Conservation (phyloP, 2,888 invertebrate species). For the Taphrorychus bicolor region DNA sequence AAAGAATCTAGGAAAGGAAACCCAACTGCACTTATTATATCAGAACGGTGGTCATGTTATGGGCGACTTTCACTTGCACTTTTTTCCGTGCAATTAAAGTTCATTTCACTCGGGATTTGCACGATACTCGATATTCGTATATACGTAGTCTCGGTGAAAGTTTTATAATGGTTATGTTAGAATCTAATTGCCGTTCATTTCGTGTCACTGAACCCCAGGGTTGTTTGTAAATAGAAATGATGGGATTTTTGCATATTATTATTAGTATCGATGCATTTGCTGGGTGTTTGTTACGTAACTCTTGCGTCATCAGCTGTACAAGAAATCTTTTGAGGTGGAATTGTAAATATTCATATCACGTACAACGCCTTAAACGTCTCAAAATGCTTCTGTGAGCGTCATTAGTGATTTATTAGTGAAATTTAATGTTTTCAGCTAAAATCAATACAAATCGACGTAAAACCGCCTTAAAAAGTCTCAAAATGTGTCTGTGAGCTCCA, state of each 20-base stretch:
- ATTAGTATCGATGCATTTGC: too few species aligned
- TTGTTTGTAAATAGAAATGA: slow-evolving; percentile 11
- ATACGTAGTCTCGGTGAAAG: slow-evolving; percentile 24
- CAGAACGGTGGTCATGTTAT: slow-evolving; percentile 22
- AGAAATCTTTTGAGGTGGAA: neutral
- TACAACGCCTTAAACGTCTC: too few species aligned
- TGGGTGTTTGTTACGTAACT: too few species aligned
- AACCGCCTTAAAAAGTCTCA: too few species aligned
- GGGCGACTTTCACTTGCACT: slow-evolving; percentile 38
- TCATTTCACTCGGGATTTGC: slow-evolving; percentile 33
- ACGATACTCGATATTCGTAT: slow-evolving; percentile 30
- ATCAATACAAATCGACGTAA: too few species aligned
- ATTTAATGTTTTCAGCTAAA: too few species aligned
- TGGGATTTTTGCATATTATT: neutral
- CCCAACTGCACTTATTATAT: slow-evolving; percentile 29
- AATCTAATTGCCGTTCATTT: slow-evolving; percentile 13
- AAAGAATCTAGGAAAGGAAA: slow-evolving; percentile 22
- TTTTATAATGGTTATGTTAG: slow-evolving; percentile 28
- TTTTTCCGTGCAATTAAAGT: slow-evolving; percentile 36
- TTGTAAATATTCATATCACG: neutral
- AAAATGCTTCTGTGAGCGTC: too few species aligned
- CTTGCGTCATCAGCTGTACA: too few species aligned
- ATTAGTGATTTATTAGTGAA: too few species aligned
- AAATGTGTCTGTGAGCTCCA: too few species aligned
- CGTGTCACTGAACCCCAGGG: slow-evolving; percentile 26